A percentile compares a stretch with the other conserved stretches of the same genome.
Conservation (phyloP, 2,888 invertebrate genomes). For the Heliconius ismenius region DNA sequence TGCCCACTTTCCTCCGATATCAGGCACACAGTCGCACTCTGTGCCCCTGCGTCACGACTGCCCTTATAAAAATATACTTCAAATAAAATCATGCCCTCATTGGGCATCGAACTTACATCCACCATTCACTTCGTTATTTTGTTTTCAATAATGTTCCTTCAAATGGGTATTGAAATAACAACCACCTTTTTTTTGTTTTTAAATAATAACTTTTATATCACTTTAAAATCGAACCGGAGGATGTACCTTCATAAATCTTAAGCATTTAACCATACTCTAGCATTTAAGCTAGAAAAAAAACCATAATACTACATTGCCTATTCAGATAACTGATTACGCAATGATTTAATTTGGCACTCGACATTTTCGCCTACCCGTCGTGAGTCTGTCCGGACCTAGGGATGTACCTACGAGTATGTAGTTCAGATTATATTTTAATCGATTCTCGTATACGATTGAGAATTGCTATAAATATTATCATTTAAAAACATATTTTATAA, state of each 20-base stretch:
- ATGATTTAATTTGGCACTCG: slow-evolving; percentile 21
- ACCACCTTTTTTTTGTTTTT: no score
- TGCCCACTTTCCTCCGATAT: no score
- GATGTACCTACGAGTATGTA: background rate
- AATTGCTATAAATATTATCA: background rate
- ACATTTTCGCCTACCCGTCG: slow-evolving; percentile 17
- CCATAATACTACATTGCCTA: slow-evolving; percentile 3
- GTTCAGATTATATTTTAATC: background rate
- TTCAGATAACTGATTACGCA: slow-evolving; percentile 15
- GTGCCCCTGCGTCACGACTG: no score
- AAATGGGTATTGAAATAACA: no score
- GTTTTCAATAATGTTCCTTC: no score
- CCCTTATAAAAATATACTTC: no score
- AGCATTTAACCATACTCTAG: background rate
- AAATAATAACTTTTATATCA: no score
- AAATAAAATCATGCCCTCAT: no score
- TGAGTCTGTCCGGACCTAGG: background rate
- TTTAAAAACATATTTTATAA: no score
- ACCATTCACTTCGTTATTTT: no score
- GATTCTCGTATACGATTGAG: background rate
- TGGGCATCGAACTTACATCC: no score
- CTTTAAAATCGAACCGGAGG: background rate
- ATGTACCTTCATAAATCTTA: background rate
- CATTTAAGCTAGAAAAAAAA: background rate
- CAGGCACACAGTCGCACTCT: no score